Evolutionary conservation across 2,797 vertebrate species (phyloP).

Genomic region (Lepus oiostolus): DNA sequence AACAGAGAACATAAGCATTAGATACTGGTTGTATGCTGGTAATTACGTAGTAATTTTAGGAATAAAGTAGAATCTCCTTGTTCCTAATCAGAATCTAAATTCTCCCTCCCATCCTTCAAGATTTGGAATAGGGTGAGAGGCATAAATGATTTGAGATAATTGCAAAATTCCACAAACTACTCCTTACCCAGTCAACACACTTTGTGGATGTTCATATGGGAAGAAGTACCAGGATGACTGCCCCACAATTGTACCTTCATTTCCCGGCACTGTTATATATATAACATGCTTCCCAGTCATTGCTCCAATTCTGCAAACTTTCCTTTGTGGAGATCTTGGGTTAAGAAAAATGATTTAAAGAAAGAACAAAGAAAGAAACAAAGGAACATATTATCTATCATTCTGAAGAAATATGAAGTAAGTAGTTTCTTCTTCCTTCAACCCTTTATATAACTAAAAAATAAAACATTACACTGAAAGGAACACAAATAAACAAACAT

Average conservation of each 20-base stretch:
- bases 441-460: constrained; percentile 2
- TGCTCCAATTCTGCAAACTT: not conserved
- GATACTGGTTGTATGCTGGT: not conserved
- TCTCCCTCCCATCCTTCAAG: not conserved
- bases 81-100: not conserved
- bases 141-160: not conserved
- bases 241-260: too few species aligned
- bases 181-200: not conserved
- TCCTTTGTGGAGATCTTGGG: not conserved
- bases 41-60: not conserved
- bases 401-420: not conserved
- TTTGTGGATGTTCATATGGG: not conserved
- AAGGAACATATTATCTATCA: not conserved
- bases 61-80: not conserved
- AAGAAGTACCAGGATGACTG: not conserved
- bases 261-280: not conserved
- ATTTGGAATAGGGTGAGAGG: not conserved
- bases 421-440: not conserved
- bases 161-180: not conserved
- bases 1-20: not conserved
- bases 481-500: not conserved
- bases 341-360: not conserved
- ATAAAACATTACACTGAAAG: not conserved
- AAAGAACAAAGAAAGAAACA: not conserved
- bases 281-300: not conserved